These are phyloP conservation scores for Dugesia japonica DNA, from an alignment of 2,888 invertebrate genomes.

Conservation along the genomic window DNA sequence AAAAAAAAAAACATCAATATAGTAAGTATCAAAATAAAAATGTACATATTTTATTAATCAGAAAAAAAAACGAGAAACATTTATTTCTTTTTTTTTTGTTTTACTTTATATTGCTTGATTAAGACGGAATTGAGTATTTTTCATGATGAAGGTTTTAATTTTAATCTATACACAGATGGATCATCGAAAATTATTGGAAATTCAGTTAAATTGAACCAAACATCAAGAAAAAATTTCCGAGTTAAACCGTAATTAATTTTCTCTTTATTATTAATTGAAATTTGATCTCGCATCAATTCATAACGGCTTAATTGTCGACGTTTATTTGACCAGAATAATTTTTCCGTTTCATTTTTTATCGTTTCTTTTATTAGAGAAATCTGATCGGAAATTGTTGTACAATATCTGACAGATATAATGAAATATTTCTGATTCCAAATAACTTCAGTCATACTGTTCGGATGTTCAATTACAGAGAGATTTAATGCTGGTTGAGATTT, in stretches of 20 bases:
- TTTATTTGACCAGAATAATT: background rate
- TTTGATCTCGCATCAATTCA: background rate
- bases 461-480: background rate
- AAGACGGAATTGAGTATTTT: slow-evolving; percentile 4
- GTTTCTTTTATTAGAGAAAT: background rate
- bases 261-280: background rate
- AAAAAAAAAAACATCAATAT: background rate
- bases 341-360: background rate
- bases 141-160: background rate
- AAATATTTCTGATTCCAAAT: background rate
- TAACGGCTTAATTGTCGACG: background rate
- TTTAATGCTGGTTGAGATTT: background rate
- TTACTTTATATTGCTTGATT: background rate
- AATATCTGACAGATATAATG: background rate
- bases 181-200: background rate
- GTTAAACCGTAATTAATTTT: background rate
- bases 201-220: background rate
- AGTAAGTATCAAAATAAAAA: slow-evolving; percentile 12
- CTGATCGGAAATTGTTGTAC: background rate
- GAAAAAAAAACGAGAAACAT: background rate
- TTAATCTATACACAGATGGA: background rate
- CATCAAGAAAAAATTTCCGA: background rate
- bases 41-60: background rate
- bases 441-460: background rate
- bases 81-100: background rate